Conservation (phyloP, 2,797 vertebrate genomes). For the Avahi laniger region DNA sequence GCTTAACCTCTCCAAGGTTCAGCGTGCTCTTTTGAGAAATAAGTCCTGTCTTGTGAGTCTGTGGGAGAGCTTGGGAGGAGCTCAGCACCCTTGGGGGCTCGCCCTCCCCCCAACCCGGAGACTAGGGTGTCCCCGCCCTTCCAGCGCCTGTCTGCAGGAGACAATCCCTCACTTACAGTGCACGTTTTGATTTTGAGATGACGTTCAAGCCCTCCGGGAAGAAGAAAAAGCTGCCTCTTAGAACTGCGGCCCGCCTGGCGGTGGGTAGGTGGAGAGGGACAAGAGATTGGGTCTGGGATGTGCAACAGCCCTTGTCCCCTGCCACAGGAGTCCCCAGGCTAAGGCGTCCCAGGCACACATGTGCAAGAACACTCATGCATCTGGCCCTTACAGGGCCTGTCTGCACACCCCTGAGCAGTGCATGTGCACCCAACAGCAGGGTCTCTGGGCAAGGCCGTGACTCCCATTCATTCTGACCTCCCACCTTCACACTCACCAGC, state of each 20-base stretch:
- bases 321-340: not conserved
- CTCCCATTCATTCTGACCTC: not conserved
- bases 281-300: not conserved
- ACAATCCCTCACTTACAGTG: slow-evolving; percentile 87
- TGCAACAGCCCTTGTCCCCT: not conserved
- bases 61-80: not conserved
- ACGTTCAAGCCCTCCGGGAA: slow-evolving; percentile 94
- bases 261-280: accelerated
- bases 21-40: not conserved
- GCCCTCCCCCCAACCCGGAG: not conserved
- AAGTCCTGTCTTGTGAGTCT: not conserved
- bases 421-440: too few species aligned
- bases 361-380: not conserved
- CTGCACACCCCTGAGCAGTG: too few species aligned
- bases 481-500: slow-evolving; percentile 88
- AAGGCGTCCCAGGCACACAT: too few species aligned
- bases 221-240: slow-evolving; percentile 96
- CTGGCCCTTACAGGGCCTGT: too few species aligned
- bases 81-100: not conserved
- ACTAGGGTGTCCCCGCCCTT: not conserved
- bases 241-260: slow-evolving; percentile 95
- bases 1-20: not conserved
- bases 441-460: not conserved
- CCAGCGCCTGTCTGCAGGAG: not conserved
- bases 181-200: slow-evolving; percentile 98